These are phyloP conservation scores for Physocephala rufipes DNA, from an alignment of 2,888 invertebrate genomes.

Conservation along the genomic window DNA sequence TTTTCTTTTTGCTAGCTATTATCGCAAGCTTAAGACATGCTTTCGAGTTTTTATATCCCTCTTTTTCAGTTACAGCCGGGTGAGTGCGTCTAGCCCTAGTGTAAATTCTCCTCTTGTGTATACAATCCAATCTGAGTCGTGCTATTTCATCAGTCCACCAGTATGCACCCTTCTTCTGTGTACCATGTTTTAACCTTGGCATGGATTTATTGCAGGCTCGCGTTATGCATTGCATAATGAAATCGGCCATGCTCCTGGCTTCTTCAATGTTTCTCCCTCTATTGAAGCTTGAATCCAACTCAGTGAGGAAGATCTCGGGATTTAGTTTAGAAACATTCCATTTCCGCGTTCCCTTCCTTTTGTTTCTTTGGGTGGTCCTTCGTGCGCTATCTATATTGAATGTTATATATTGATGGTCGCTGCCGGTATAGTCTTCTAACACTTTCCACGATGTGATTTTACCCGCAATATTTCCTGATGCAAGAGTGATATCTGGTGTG, in stretches of 20 bases:
- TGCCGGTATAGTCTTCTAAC: constrained; percentile 37
- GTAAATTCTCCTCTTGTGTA: background rate
- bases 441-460: constrained; percentile 35
- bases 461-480: constrained; percentile 2
- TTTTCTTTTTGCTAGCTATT: background rate
- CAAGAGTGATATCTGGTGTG: constrained; percentile 36
- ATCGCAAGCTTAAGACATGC: constrained; percentile 6
- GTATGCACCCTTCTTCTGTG: constrained; percentile 4
- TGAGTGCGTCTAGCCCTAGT: background rate
- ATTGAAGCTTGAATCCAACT: too few species aligned
- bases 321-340: too few species aligned
- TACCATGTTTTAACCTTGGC: too few species aligned
- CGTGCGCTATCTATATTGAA: too few species aligned
- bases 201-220: too few species aligned
- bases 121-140: background rate
- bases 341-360: too few species aligned
- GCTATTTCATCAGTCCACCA: constrained; percentile 15
- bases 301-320: too few species aligned
- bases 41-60: background rate
- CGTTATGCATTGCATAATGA: too few species aligned
- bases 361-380: too few species aligned
- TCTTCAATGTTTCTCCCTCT: too few species aligned
- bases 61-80: background rate
- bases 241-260: too few species aligned
- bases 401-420: constrained; percentile 32